phyloP scores from a whole-genome alignment of 92 coral and sea anemone species.

The Epizoanthus stellaris region DNA sequence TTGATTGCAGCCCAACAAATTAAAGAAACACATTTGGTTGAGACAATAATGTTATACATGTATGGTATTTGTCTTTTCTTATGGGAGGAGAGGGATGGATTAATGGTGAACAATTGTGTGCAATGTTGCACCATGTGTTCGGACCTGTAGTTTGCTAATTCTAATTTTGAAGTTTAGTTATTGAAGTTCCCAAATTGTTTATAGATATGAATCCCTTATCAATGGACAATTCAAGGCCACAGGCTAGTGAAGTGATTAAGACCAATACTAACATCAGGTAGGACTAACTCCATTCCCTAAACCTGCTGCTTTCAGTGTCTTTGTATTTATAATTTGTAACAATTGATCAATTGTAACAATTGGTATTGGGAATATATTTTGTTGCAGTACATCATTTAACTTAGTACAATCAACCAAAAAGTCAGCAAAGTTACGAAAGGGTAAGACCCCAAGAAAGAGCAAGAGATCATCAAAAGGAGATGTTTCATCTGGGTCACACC shows the following conservation, averaged over 20 bases:
- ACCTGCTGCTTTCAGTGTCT: neutral
- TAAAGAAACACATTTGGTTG: no score
- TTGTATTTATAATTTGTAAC: neutral
- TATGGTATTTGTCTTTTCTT: no score
- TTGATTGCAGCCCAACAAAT: no score
- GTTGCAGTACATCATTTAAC: slow-evolving; percentile 26
- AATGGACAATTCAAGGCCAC: neutral
- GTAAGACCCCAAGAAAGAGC: neutral
- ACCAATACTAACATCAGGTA: slow-evolving; percentile 37
- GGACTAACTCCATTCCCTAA: neutral
- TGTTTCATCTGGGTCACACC: neutral
- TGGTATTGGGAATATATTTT: neutral
- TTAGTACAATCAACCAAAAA: slow-evolving; percentile 1
- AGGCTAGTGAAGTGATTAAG: slow-evolving; percentile 11
- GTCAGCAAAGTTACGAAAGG: neutral
- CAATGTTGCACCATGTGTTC: no score
- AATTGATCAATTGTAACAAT: neutral
- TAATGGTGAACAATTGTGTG: no score
- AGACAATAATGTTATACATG: no score
- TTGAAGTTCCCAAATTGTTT: neutral
- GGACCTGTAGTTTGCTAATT: neutral
- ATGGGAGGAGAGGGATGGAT: no score
- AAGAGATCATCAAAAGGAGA: slow-evolving; percentile 4
- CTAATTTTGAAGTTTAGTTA: neutral
- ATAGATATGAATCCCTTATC: slow-evolving; percentile 4